Conservation (phyloP, 2,797 vertebrate genomes). For the Sciurus carolinensis region DNA sequence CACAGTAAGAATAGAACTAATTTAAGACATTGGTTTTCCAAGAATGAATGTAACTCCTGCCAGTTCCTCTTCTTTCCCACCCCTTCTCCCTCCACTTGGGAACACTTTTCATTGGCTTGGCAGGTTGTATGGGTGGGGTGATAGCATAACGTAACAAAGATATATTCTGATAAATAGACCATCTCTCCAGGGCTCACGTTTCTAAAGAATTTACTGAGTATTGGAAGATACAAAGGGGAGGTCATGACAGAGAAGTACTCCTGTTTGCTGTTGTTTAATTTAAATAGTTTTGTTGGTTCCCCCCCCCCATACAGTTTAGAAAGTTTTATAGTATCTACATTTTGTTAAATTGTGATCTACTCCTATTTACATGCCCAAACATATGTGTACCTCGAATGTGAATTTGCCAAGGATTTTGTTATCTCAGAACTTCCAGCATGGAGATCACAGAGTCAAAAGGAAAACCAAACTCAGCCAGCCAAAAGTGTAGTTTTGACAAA, state of each 20-base stretch:
- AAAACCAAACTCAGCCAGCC: conserved; percentile 14
- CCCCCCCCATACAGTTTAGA: background rate
- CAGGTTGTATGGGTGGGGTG: background rate
- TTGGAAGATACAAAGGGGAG: background rate
- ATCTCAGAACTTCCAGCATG: conserved; percentile 24
- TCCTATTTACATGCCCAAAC: background rate
- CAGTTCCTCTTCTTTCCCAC: background rate
- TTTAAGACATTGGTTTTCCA: conserved; percentile 6
- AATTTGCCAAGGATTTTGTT: conserved; percentile 36
- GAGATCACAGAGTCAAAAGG: background rate
- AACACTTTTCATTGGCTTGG: background rate
- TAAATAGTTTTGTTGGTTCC: background rate
- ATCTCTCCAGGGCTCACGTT: background rate
- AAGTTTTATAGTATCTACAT: background rate
- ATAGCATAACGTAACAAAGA: background rate
- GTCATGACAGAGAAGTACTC: background rate
- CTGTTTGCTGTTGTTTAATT: background rate
- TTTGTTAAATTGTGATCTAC: background rate
- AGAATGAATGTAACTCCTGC: background rate
- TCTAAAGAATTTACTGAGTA: background rate
- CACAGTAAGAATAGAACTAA: conserved; percentile 16
- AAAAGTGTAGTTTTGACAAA: background rate
- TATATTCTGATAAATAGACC: background rate
- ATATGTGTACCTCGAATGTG: background rate
- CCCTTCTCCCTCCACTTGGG: background rate